Base-by-base conservation (phyloP, 1,140 invertebrate species). In the Eufriesea mexicana region DNA sequence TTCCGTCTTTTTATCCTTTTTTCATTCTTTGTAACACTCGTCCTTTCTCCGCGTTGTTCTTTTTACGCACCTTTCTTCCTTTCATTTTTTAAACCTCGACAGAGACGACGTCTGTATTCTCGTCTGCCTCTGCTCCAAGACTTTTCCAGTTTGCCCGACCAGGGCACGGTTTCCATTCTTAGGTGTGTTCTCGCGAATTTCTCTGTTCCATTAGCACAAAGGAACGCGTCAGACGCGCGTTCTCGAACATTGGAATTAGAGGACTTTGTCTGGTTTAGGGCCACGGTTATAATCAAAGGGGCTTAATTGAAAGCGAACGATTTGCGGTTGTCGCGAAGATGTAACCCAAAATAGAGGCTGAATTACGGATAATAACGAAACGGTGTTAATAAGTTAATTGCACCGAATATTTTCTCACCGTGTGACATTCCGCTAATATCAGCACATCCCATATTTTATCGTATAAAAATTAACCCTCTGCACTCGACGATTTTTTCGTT, bases 201-300 rank as follows among this genome's bases (percentile, higher is more conserved):
- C 83, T 86, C 73, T 72, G 76, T 86, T 75, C 83, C 83, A 86
- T 86, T 85, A 85, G 71, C 71, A 73, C 77, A 84, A 86, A 84
- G 84, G 62, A 76, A 49, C 55, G 47, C 45, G 49, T 45, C 57
- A 62, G 68, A 51, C 68, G 51, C 57, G 57, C 57, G 67, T 49
- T 35, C 28, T 14, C 67, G 35, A 28, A 67, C 51, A 68, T 79
- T 55, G 68, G 47, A 78, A 79, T 72, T 79, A 62, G 49, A 64
- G 78, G 55, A 73, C 70, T 73, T 73, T 7, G 77, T 47, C 57
- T 79, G 55, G 49, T 64, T 73, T 25, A 51, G n/a, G 18, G 35
- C 28, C 35, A 23, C 9, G n/a, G 23, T 66, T 14, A 20, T 72
- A 45, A 28, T 74, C 61, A 80, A 80, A 80, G 59, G 28, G 28